A percentile compares a stretch with the other conserved stretches of the same genome.
These are phyloP conservation scores for Cervus canadensis DNA, from an alignment of 2,113 vertebrate genomes.

Conservation along the genomic window DNA sequence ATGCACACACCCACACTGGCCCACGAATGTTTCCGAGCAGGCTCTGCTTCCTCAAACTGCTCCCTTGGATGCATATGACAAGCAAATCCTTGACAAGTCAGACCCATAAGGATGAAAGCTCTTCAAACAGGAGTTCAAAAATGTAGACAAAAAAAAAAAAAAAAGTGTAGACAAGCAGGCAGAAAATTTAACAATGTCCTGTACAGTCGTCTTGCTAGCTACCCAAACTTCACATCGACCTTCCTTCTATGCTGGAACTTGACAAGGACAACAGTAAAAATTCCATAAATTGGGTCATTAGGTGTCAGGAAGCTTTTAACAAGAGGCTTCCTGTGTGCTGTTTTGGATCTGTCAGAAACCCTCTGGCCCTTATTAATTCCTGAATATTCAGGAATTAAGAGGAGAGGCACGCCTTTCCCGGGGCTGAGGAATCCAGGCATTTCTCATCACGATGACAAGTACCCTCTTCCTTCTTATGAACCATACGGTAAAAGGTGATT, in stretches of 20 bases:
- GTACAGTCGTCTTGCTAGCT: background rate
- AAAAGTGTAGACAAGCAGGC: background rate
- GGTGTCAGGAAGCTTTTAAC: too few species aligned
- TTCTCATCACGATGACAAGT: too few species aligned
- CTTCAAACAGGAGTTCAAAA: background rate
- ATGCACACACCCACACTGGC: rapidly evolving
- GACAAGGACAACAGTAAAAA: background rate
- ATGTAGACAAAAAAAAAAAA: background rate
- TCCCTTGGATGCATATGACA: background rate
- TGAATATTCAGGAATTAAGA: too few species aligned
- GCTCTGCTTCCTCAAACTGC: background rate
- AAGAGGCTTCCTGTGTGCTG: too few species aligned
- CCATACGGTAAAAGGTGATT: too few species aligned
- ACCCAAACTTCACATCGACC: background rate
- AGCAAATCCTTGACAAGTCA: background rate
- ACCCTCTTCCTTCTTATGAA: too few species aligned
- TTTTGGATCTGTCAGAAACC: too few species aligned
- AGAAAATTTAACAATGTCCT: background rate
- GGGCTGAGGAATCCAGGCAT: too few species aligned
- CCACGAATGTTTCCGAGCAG: background rate
- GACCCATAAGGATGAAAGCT: background rate
- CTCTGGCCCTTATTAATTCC: too few species aligned
- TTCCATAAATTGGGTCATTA: background rate
- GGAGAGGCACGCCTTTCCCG: too few species aligned
- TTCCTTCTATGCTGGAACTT: background rate